Evolutionary conservation across 2,888 invertebrate genomes (phyloP).

Genomic region (Pheosia tremula): DNA sequence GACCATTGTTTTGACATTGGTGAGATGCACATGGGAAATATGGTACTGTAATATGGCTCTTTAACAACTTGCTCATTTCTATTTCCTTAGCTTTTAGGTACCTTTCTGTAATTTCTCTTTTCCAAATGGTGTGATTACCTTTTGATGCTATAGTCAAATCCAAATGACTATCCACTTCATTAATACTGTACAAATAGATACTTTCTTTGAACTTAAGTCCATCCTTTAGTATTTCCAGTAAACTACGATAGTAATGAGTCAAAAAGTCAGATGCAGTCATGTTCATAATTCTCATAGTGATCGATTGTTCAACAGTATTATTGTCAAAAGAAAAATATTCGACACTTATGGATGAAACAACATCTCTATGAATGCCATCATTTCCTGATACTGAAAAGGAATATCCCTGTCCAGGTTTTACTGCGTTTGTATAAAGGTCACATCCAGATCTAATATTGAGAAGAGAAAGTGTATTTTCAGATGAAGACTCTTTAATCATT

Average conservation of each 20-base stretch:
- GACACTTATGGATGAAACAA: slow-evolving; percentile 93
- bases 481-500: slow-evolving; percentile 88
- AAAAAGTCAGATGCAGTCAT: slow-evolving; percentile 90
- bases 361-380: slow-evolving; percentile 95
- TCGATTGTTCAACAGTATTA: slow-evolving; percentile 91
- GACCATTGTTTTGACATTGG: slow-evolving; percentile 91
- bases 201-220: slow-evolving; percentile 86
- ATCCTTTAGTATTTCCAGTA: slow-evolving; percentile 89
- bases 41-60: slow-evolving; percentile 86
- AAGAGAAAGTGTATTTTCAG: slow-evolving; percentile 83
- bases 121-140: slow-evolving; percentile 84
- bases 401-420: slow-evolving; percentile 89
- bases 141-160: slow-evolving; percentile 90
- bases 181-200: slow-evolving; percentile 89
- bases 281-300: slow-evolving; percentile 90
- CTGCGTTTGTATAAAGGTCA: slow-evolving; percentile 89
- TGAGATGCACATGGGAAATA: slow-evolving; percentile 90
- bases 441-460: slow-evolving; percentile 91
- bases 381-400: slow-evolving; percentile 93
- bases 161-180: slow-evolving; percentile 86
- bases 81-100: slow-evolving; percentile 87
- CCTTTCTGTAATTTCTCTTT: slow-evolving; percentile 86
- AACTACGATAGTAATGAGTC: slow-evolving; percentile 89
- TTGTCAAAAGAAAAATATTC: slow-evolving; percentile 93
- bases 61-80: slow-evolving; percentile 86